Conservation (phyloP, 2,888 invertebrate genomes). For the Panopea generosa region DNA sequence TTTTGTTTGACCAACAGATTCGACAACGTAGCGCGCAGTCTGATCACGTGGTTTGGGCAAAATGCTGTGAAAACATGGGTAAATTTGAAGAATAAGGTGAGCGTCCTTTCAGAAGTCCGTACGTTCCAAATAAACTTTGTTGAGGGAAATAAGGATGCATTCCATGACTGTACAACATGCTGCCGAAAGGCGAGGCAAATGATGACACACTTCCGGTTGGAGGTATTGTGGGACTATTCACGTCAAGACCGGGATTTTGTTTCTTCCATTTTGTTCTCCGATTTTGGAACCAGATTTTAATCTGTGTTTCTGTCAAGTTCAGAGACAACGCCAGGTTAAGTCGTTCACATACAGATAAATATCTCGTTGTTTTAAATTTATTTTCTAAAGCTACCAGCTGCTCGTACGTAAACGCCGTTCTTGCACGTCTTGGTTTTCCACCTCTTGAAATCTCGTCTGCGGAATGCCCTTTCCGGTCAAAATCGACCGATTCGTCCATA, state of each 20-base stretch:
- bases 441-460: constrained; percentile 56
- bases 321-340: constrained; percentile 97
- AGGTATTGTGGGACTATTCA: constrained; percentile 86
- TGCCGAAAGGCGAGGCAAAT: constrained; percentile 76
- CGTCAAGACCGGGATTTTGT: constrained; percentile 99
- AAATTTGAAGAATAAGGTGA: constrained; percentile 73
- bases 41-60: constrained; percentile 54
- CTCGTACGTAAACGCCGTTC: constrained; percentile 99
- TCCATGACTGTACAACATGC: constrained; percentile 79
- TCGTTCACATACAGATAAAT: constrained; percentile 98
- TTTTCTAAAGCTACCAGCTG: constrained; percentile 98
- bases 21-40: no score
- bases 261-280: constrained; percentile 99
- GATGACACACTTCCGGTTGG: constrained; percentile 72
- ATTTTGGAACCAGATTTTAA: constrained; percentile 88
- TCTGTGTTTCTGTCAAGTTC: constrained; percentile 98
- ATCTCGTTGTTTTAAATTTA: constrained; percentile 97
- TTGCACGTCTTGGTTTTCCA: constrained; percentile 94
- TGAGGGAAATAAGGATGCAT: constrained; percentile 80
- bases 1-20: no score
- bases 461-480: constrained; percentile 28
- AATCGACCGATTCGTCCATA: constrained; percentile 44
- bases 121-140: constrained; percentile 74
- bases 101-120: constrained; percentile 76
- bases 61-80: constrained; percentile 69